A percentile compares a stretch with the other conserved stretches of the same genome.
These are phyloP conservation scores for Callitettix versicolor DNA, from an alignment of 1,140 invertebrate species.

Conservation along the genomic window DNA sequence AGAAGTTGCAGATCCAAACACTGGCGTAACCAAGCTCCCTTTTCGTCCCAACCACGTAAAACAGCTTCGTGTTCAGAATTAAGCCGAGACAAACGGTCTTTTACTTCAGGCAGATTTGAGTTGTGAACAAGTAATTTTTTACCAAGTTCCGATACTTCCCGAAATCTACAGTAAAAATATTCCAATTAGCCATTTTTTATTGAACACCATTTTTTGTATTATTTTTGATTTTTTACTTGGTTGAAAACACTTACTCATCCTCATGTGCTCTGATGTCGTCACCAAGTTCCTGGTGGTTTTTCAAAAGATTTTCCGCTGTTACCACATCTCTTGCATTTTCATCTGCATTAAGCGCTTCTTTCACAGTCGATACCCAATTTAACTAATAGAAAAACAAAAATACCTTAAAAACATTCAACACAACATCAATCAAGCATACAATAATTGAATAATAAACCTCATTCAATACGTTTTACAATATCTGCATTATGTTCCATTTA, in stretches of 20 bases:
- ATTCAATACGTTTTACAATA: too few relatives aligned
- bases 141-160: constrained; percentile 66
- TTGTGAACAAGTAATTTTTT: constrained; percentile 59
- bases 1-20: constrained; percentile 81
- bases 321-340: constrained; percentile 76
- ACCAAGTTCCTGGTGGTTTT: constrained; percentile 81
- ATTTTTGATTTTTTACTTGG: too few relatives aligned
- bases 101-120: constrained; percentile 53
- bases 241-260: constrained; percentile 54
- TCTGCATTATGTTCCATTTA: too few relatives aligned
- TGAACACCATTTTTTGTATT: too few relatives aligned
- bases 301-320: constrained; percentile 80
- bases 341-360: constrained; percentile 71
- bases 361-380: constrained; percentile 66
- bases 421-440: too few relatives aligned
- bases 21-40: constrained; percentile 73
- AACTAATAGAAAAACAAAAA: constrained; percentile 40
- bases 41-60: constrained; percentile 64
- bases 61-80: constrained; percentile 66
- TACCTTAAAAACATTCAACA: constrained; percentile 2
- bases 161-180: constrained; percentile 54
- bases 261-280: constrained; percentile 86
- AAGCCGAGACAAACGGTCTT: constrained; percentile 60
- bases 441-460: too few relatives aligned
- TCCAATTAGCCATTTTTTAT: too few relatives aligned